phyloP scores from a whole-genome alignment of 2,888 invertebrate genomes.

The Lucinisca nassula region DNA sequence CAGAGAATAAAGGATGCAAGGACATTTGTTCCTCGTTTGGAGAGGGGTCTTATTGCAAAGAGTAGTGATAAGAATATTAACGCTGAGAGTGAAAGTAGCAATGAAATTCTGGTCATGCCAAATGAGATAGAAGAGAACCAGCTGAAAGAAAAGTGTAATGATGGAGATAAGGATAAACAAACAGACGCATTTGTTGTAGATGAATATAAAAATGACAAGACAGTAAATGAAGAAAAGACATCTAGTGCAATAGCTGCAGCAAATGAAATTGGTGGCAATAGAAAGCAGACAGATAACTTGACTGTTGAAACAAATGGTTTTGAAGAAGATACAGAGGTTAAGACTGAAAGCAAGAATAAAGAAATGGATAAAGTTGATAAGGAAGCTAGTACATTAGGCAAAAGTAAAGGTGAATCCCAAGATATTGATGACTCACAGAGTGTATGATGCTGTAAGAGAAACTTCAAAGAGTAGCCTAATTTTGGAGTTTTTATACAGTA shows the following conservation, averaged over 20 bases:
- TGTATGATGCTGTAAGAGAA: too few relatives aligned
- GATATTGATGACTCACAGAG: background rate
- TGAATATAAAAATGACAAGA: too few relatives aligned
- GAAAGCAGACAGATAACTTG: background rate
- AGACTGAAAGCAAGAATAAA: background rate
- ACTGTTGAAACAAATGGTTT: background rate
- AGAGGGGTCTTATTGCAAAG: background rate
- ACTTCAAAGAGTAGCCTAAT: too few relatives aligned
- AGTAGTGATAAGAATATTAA: background rate
- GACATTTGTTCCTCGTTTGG: background rate
- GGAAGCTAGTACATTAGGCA: too few relatives aligned
- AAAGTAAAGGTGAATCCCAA: background rate
- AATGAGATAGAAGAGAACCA: background rate
- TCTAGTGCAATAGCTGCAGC: background rate
- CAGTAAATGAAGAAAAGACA: background rate
- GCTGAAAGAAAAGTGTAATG: background rate
- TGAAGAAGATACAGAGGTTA: background rate
- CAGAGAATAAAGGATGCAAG: conserved; percentile 12
- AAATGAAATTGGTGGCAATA: background rate
- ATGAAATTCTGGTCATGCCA: background rate
- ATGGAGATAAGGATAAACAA: background rate
- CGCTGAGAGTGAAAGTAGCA: background rate
- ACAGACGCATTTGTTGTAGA: too few relatives aligned
- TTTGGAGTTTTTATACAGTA: too few relatives aligned
- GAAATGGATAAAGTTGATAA: too few relatives aligned